phyloP scores from a whole-genome alignment of 2,113 vertebrate species.

The Microcebus murinus region DNA sequence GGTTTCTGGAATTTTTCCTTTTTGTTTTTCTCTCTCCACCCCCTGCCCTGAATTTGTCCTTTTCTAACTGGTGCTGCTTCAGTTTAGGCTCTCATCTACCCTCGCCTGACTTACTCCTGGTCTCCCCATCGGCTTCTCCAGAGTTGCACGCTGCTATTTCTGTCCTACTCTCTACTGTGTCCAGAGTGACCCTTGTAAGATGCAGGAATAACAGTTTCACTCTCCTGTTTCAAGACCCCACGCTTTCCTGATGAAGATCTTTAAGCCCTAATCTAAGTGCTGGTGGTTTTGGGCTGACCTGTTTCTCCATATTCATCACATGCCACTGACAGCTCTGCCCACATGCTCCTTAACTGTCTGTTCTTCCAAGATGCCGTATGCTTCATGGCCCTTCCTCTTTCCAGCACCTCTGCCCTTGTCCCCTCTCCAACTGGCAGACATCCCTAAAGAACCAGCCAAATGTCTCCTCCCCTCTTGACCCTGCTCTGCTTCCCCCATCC shows the following conservation, averaged over 20 bases:
- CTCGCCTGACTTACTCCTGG: neutral
- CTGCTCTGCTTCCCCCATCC: neutral
- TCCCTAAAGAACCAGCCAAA: neutral
- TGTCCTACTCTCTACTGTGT: neutral
- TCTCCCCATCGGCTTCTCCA: neutral
- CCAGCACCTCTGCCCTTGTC: neutral
- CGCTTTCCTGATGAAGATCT: neutral
- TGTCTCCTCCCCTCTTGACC: neutral
- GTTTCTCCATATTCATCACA: neutral
- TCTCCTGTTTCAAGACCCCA: neutral
- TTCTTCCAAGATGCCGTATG: neutral
- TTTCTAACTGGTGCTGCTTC: neutral
- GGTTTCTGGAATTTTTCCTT: neutral
- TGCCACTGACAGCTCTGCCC: neutral
- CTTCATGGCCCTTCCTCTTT: neutral
- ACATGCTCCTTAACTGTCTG: neutral
- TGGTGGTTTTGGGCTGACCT: neutral
- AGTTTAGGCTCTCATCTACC: neutral
- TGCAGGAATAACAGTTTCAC: neutral
- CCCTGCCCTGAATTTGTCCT: neutral
- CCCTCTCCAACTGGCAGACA: neutral
- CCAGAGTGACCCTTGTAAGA: neutral
- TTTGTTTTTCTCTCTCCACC: neutral
- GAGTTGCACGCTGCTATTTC: neutral
- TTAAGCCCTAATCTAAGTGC: neutral